phyloP scores from a whole-genome alignment of 2,113 vertebrate genomes.

The Ammospiza caudacuta region DNA sequence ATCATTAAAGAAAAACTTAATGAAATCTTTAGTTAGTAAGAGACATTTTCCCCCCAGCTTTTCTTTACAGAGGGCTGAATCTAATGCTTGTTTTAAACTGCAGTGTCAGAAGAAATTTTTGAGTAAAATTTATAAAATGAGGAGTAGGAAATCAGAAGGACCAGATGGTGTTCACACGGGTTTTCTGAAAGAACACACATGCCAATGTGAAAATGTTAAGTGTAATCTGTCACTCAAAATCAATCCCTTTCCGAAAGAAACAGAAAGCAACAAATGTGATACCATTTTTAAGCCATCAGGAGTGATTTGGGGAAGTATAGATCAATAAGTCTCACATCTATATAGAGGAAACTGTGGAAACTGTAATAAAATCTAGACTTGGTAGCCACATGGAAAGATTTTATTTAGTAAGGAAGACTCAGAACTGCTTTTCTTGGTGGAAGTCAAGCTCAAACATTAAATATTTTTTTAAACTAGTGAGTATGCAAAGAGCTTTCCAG shows the following conservation, averaged over 20 bases:
- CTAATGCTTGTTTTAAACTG: constrained; percentile 1
- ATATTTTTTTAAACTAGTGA: not conserved
- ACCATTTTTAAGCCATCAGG: not conserved
- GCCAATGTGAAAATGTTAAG: not conserved
- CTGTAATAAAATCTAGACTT: not conserved
- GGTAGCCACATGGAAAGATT: not conserved
- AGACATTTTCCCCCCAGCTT: not conserved
- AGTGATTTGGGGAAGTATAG: not conserved
- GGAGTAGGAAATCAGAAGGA: constrained; percentile 23
- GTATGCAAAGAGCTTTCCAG: not conserved
- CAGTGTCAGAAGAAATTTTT: constrained; percentile 31
- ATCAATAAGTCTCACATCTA: not conserved
- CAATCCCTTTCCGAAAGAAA: not conserved
- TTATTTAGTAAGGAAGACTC: not conserved
- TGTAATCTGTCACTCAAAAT: constrained; percentile 45
- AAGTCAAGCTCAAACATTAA: not conserved
- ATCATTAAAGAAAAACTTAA: not conserved
- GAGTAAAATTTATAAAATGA: not conserved
- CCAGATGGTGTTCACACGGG: not conserved
- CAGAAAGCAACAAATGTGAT: not conserved
- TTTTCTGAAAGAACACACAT: not conserved
- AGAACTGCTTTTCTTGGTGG: not conserved
- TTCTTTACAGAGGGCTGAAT: not conserved
- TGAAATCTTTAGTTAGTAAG: not conserved
- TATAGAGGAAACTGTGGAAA: not conserved